These are phyloP conservation scores for Actenoides hombroni DNA, from an alignment of 2,113 vertebrate species.

Conservation along the genomic window DNA sequence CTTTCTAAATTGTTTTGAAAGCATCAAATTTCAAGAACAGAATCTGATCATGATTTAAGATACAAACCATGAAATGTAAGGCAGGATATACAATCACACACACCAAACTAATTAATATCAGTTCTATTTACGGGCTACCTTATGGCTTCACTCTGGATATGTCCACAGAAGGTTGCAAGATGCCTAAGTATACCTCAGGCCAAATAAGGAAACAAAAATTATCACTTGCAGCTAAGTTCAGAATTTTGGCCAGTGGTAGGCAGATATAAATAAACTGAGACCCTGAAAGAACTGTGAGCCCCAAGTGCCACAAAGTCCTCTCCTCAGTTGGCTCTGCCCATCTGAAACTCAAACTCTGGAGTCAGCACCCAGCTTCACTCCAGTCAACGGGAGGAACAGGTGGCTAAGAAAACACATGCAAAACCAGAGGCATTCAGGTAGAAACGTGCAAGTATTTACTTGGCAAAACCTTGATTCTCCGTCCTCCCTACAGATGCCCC, in stretches of 20 bases:
- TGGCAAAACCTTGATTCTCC: not conserved
- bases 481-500: no score
- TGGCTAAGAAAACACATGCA: not conserved
- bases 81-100: not conserved
- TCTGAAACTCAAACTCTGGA: not conserved
- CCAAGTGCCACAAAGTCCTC: no score
- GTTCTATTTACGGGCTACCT: not conserved
- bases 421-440: not conserved
- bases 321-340: not conserved
- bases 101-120: accelerated
- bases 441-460: not conserved
- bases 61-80: not conserved
- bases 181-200: not conserved
- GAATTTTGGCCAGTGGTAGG: no score
- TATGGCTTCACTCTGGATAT: not conserved
- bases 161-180: not conserved
- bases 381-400: not conserved
- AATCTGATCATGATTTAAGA: not conserved
- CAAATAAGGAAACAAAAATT: not conserved
- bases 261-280: not conserved
- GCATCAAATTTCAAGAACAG: not conserved
- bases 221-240: not conserved
- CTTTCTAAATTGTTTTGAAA: not conserved
- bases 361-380: not conserved
- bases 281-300: not conserved